These are phyloP conservation scores for Anoura caudifer DNA, from an alignment of 2,113 vertebrate species.

Conservation along the genomic window DNA sequence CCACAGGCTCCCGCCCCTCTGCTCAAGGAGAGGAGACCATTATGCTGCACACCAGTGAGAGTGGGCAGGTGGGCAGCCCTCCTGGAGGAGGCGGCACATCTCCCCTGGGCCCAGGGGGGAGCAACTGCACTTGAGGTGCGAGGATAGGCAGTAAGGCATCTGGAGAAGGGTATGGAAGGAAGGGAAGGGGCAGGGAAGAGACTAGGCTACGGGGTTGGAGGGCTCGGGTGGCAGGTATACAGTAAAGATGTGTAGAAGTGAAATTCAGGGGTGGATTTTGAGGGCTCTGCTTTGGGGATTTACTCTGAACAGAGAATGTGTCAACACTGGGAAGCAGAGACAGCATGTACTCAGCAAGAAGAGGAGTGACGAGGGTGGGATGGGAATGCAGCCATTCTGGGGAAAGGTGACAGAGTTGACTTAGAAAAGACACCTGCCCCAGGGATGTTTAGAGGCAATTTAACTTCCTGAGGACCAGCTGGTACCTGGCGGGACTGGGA, in stretches of 20 bases:
- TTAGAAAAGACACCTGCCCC: background rate
- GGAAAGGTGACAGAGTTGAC: background rate
- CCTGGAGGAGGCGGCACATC: background rate
- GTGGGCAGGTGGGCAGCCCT: background rate
- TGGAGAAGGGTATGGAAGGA: background rate
- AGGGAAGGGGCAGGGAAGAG: background rate
- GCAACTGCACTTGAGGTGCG: background rate
- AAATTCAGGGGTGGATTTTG: background rate
- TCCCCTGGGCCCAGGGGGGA: background rate
- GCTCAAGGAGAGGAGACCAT: background rate
- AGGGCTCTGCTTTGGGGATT: background rate
- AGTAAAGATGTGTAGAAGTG: background rate
- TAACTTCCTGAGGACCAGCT: background rate
- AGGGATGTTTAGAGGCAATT: background rate
- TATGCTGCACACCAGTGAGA: background rate
- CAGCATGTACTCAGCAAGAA: background rate
- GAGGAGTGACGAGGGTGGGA: background rate
- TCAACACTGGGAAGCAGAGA: background rate
- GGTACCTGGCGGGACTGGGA: background rate
- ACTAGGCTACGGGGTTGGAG: background rate
- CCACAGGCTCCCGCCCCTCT: background rate
- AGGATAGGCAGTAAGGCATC: background rate
- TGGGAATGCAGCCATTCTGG: background rate
- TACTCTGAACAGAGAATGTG: background rate
- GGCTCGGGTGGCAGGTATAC: background rate